phyloP scores from a whole-genome alignment of 1,140 invertebrate genomes.

The Megalonaias nervosa region DNA sequence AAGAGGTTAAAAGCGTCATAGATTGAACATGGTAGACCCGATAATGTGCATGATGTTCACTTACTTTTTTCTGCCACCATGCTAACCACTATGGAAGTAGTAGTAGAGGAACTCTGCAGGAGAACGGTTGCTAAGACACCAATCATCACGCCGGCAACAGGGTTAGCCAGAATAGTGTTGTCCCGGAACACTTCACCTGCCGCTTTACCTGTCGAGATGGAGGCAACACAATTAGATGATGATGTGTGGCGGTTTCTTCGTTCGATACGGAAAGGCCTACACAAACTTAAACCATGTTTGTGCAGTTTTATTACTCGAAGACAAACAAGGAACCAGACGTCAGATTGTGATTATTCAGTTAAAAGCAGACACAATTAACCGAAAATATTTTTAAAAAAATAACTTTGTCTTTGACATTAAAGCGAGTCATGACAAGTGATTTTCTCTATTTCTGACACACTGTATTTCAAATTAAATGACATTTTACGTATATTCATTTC shows the following conservation, averaged over 20 bases:
- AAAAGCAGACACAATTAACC: neutral
- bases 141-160: constrained; percentile 79
- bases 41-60: neutral
- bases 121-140: constrained; percentile 78
- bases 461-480: neutral
- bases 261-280: neutral
- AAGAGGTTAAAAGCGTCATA: too few species aligned
- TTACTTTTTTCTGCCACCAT: constrained; percentile 71
- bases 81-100: constrained; percentile 78
- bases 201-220: constrained; percentile 39
- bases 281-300: neutral
- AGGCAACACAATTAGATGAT: neutral
- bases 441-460: neutral
- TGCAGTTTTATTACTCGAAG: neutral
- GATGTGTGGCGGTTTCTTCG: neutral
- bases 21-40: too few species aligned
- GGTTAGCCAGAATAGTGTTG: constrained; percentile 78
- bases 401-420: neutral
- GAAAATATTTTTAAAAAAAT: neutral
- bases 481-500: too few species aligned
- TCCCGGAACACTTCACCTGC: constrained; percentile 58
- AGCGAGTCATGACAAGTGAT: too few species aligned
- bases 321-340: neutral
- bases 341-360: too few species aligned
- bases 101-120: constrained; percentile 78